Evolutionary conservation across 1,140 invertebrate species (phyloP), one percentile per base, ranked within the genome.

Genomic region (Bombyx mandarina): DNA sequence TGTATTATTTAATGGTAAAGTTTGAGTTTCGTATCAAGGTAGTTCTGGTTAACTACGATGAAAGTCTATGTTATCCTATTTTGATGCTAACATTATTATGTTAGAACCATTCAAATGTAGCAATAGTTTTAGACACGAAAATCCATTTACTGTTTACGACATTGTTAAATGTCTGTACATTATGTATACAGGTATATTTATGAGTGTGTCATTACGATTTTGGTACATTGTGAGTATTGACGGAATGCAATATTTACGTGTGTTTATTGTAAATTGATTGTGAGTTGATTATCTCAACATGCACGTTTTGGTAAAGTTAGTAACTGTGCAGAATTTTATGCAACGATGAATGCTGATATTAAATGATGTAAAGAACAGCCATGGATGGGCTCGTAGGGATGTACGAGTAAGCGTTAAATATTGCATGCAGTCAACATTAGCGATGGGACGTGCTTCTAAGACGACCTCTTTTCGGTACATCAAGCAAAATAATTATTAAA

Each of bases 371-470:
- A 22, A 68, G 73, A 76, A 68, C 68, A 76, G 77, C 74, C 68
- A 64, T 73, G 72, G 58, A 63, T 67, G 69, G 82, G 74, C 72
- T 73, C 76, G 71, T 69, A 65, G 58, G 67, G 71, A 63, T 3
- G 26, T 35, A 35, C 26, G 75, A 70, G 63, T 64, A 87, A 85
- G 84, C 84, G 66, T 84, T 87, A 85, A 87, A 84, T 85, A 87
- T 85, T 87, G 84, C 84, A 87, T 85, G 84, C 84, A 85, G 84
- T 85, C 84, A 85, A 87, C 75, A 60, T 81, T 79, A 83, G 83
- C 82, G 65, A 80, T 79, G 80, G 74, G 68, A 77, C 74, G 82
- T 85, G 84, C 79, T 65, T 62, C 81, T 81, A 84, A 72, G 69
- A 79, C 74, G 77, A 84, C 70, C 77, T 65, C 67, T 75, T 66